Evolutionary conservation across 1,140 invertebrate species (phyloP), one percentile per base, ranked within the genome.

Genomic region (Sinonovacula constricta): DNA sequence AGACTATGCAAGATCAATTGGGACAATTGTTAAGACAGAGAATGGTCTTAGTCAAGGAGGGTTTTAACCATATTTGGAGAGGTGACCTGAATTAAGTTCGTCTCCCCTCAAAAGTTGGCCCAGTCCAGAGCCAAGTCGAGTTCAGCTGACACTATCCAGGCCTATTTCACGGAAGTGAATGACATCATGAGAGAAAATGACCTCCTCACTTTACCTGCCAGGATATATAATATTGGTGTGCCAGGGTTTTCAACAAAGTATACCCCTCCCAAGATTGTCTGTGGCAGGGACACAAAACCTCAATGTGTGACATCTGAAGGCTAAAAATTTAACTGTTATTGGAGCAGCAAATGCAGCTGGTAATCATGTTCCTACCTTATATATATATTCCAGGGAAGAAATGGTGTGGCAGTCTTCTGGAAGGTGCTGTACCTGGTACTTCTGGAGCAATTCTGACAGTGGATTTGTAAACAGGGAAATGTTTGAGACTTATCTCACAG

Each of bases 401-500:
- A 12, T 80, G 67, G 71, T 79, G 69, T 59, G 62, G 51, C 24
- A 71, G 90, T 77, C 91, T 92, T 74, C 62, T 92, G 5, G 85
- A 84, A 59, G 88, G 89, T 83, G 90, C 88, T 22, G 90, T 90
- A 65, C 53, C 84, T 24, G 91, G 90, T 45, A 74, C 80, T 65
- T 57, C 87, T 34, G 91, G 89, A 65, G 81, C 82, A 45, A 89
- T 90, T 12, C 85, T 86, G 80, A 80, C 39, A 70, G 89, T 67
- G 81, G 92, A 92, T 12, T 92, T 91, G 91, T 92, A 86, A 90
- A 82, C 26, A 80, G 68, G 15, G 63, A 79, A n/a, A 68, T 88
- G 76, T 92, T 92, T 87, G 24, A 90, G 31, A 85, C 91, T 86
- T 91, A 92, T 33, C 82, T 93, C 82, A 75, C 36, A n/a, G 63